phyloP scores from a whole-genome alignment of 2,888 invertebrate species.

The Drosophila mayaguana region DNA sequence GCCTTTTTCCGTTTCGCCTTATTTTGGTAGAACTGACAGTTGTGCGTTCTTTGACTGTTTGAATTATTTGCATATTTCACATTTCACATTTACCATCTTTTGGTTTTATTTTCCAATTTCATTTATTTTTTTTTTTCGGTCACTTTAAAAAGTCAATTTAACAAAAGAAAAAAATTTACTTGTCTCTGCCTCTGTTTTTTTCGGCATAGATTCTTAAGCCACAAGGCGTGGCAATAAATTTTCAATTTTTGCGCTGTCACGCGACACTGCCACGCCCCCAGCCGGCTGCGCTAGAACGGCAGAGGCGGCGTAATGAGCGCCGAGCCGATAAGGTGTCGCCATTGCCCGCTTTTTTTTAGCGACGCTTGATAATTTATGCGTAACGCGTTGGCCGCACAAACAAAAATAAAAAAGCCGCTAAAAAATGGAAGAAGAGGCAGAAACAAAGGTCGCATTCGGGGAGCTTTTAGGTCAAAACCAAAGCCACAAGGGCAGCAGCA shows the following conservation, averaged over 20 bases:
- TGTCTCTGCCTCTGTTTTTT: neutral
- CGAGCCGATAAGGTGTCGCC: conserved; percentile 72
- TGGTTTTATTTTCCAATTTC: neutral
- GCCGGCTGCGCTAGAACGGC: neutral
- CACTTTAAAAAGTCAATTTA: conserved; percentile 74
- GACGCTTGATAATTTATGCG: conserved; percentile 71
- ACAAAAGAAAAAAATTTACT: conserved; percentile 36
- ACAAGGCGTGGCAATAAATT: conserved; percentile 75
- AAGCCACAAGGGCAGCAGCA: conserved; percentile 70
- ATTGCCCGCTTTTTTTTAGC: conserved; percentile 21
- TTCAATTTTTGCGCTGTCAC: conserved; percentile 76
- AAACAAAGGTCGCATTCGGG: conserved; percentile 20
- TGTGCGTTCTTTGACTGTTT: conserved; percentile 6
- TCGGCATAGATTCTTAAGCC: conserved; percentile 49
- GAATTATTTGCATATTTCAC: conserved; percentile 51
- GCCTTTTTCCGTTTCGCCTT: neutral
- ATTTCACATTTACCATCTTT: conserved; percentile 25
- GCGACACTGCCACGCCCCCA: conserved; percentile 46
- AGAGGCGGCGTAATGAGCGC: conserved; percentile 69
- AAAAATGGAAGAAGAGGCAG: conserved; percentile 8
- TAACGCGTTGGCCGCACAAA: conserved; percentile 62
- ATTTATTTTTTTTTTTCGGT: conserved; percentile 23
- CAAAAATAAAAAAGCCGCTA: conserved; percentile 12
- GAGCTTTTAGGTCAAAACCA: conserved; percentile 69
- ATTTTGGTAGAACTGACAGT: conserved; percentile 15